phyloP scores from a whole-genome alignment of 1,140 invertebrate genomes.

The Phenacoccus solenopsis region DNA sequence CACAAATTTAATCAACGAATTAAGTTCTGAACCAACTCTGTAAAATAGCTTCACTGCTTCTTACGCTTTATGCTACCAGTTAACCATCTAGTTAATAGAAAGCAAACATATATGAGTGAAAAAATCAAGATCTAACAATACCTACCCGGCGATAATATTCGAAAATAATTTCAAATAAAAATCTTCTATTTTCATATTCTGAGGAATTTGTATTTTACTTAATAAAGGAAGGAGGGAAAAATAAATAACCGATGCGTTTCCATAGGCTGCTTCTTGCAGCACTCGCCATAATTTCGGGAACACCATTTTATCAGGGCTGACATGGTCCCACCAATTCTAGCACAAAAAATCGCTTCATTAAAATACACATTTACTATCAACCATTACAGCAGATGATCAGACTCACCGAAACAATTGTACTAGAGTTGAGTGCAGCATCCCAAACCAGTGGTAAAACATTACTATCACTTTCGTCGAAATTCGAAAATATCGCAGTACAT shows the following conservation, averaged over 20 bases:
- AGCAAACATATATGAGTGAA: constrained; percentile 11
- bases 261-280: constrained; percentile 48
- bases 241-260: constrained; percentile 52
- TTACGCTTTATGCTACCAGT: too few species aligned
- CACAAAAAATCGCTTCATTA: constrained; percentile 26
- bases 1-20: too few species aligned
- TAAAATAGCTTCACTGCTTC: too few species aligned
- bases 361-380: neutral
- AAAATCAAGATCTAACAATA: too few species aligned
- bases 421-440: constrained; percentile 49
- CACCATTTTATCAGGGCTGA: constrained; percentile 54
- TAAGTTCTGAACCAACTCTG: too few species aligned
- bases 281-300: constrained; percentile 55
- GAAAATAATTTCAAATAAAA: constrained; percentile 56
- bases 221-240: constrained; percentile 61
- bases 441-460: constrained; percentile 50
- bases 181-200: constrained; percentile 36
- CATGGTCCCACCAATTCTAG: constrained; percentile 53
- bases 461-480: constrained; percentile 57
- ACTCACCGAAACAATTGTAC: constrained; percentile 45
- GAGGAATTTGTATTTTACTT: constrained; percentile 48
- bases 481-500: constrained; percentile 45
- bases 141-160: constrained; percentile 48
- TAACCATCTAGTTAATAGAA: too few species aligned
- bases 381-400: neutral